Evolutionary conservation across 2,797 vertebrate genomes (phyloP).

Genomic region (Danio tinwini): DNA sequence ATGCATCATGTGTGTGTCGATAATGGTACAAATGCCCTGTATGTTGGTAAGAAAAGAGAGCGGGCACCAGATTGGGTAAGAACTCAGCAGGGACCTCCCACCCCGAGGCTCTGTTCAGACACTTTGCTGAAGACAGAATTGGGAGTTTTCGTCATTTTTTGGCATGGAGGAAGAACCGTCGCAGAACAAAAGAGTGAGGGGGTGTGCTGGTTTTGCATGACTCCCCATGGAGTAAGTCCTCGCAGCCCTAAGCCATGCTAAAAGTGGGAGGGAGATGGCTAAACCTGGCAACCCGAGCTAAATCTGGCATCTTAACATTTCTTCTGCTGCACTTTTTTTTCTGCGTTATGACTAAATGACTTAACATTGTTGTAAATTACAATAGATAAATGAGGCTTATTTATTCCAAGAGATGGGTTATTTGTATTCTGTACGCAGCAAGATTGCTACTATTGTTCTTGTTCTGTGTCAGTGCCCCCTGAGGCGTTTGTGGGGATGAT

Average conservation of each 20-base stretch:
- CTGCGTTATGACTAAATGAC: conserved; percentile 29
- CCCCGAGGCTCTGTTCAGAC: conserved; percentile 73
- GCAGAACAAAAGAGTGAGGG: conserved; percentile 76
- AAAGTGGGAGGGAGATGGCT: conserved; percentile 74
- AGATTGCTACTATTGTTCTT: conserved; percentile 54
- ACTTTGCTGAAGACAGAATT: conserved; percentile 70
- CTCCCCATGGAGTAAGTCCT: conserved; percentile 70
- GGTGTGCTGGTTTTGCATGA: conserved; percentile 69
- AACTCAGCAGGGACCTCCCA: conserved; percentile 78
- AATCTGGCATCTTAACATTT: conserved; percentile 73
- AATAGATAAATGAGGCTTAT: conserved; percentile 15
- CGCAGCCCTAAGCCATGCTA: conserved; percentile 67
- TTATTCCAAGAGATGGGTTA: conserved; percentile 12
- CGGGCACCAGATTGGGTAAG: conserved; percentile 73
- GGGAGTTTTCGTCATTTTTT: conserved; percentile 66
- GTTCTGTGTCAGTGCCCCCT: conserved; percentile 17
- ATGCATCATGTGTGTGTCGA: conserved; percentile 52
- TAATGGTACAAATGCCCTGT: conserved; percentile 58
- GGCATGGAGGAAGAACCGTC: conserved; percentile 68
- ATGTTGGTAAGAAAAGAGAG: conserved; percentile 57
- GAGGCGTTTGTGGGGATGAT: conserved; percentile 55
- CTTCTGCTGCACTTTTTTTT: conserved; percentile 40
- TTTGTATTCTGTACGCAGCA: conserved; percentile 47
- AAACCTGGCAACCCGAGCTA: conserved; percentile 75
- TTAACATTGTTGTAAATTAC: conserved; percentile 32